Conservation (phyloP, 1,140 invertebrate species). For the Helicoverpa armigera region DNA sequence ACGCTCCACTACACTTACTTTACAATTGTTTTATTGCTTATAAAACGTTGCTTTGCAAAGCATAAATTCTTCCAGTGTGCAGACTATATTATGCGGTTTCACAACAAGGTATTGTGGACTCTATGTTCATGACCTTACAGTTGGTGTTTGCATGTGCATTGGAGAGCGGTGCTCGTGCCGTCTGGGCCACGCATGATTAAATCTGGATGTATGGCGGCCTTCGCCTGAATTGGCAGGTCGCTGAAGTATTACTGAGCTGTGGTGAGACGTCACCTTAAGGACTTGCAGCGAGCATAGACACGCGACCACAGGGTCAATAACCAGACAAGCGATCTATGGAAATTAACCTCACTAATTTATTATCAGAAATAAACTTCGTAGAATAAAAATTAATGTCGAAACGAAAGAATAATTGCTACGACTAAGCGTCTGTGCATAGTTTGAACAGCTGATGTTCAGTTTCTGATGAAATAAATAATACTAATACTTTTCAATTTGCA, state of each 20-base stretch:
- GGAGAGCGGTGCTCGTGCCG: neutral
- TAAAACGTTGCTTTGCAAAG: constrained; percentile 27
- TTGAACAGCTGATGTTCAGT: too few relatives aligned
- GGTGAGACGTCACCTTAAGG: constrained; percentile 19
- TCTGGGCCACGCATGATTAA: constrained; percentile 46
- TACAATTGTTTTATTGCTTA: constrained; percentile 41
- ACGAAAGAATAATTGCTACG: too few relatives aligned
- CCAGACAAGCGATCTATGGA: constrained; percentile 10
- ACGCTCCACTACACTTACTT: constrained; percentile 1
- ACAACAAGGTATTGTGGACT: constrained; percentile 14
- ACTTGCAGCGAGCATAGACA: neutral
- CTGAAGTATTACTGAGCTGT: neutral
- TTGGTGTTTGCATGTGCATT: neutral
- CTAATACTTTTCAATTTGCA: too few relatives aligned
- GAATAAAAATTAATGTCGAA: neutral
- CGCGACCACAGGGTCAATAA: constrained; percentile 23
- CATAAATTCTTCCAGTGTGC: constrained; percentile 15
- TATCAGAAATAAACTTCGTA: neutral
- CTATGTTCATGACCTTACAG: neutral
- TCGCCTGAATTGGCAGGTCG: constrained; percentile 51
- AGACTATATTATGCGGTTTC: neutral
- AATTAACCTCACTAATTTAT: neutral
- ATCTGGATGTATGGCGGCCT: constrained; percentile 52
- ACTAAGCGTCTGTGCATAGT: too few relatives aligned
- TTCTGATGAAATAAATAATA: too few relatives aligned